A percentile compares a stretch with the other conserved stretches of the same genome.
Evolutionary conservation across 2,888 invertebrate genomes (phyloP).

Genomic region (Thymelicus sylvestris): DNA sequence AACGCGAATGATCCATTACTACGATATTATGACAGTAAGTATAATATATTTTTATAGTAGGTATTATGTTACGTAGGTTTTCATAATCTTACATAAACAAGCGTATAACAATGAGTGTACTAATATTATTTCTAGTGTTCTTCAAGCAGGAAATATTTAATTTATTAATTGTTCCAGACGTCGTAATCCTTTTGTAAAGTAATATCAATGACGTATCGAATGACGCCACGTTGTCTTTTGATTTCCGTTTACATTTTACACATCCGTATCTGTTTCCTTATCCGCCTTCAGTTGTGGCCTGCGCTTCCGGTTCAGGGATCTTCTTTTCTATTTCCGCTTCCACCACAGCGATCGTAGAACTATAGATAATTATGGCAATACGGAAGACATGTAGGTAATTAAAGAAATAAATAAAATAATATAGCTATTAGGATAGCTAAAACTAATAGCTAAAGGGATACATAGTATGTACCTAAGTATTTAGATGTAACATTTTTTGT

Average conservation of each 20-base stretch:
- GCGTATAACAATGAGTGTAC: not conserved
- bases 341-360: not conserved
- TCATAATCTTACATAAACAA: conserved; percentile 3
- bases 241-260: conserved; percentile 6
- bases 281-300: not conserved
- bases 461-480: too few species aligned
- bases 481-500: too few species aligned
- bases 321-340: conserved; percentile 18
- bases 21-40: not conserved
- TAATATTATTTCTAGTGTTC: not conserved
- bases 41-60: not conserved
- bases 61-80: conserved; percentile 16
- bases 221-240: conserved; percentile 5
- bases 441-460: too few species aligned
- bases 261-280: not conserved
- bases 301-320: conserved; percentile 11
- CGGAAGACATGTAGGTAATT: too few species aligned
- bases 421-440: too few species aligned
- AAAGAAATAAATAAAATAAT: too few species aligned
- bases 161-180: not conserved
- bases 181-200: conserved; percentile 7
- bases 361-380: not conserved
- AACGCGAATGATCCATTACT: not conserved
- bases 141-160: conserved; percentile 5
- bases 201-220: not conserved